Base-by-base conservation (phyloP, 2,113 vertebrate species). In the Heteronetta atricapilla region DNA sequence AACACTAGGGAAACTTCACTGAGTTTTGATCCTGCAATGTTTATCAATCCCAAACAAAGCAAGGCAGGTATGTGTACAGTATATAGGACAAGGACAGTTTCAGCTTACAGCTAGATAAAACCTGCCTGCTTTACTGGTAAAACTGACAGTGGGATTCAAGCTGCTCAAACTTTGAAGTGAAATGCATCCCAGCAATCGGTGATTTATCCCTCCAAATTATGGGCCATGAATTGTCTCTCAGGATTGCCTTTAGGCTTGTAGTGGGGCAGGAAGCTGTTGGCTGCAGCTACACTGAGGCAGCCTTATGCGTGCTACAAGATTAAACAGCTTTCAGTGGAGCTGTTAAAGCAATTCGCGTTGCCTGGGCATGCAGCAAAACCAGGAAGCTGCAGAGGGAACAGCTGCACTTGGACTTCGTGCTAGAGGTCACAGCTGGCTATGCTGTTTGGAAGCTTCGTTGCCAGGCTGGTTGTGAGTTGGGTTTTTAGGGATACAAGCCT, bases 41-140 rank as follows among this genome's bases (percentile, higher is more conserved):
- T 96, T 87, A 92, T 87, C 59, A 21, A 58, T 18, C 59, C 66
- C 60, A 80, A 66, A 18, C 3, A 5, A 80, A 91, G 74, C 63
- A 89, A 53, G 50, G 34, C 16, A 80, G 91, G 85, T 82, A 86
- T 4, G 73, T 84, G 77, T 78, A 66, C 84, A 74, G 64, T 25
- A 58, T 90, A 83, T 26, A 92, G 80, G 79, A 92, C 84, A 94
- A 82, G 84, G 93, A 53, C 69, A 75, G 58, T 8, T 93, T 53
- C 60, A 53, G 34, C 86, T 69, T 28, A 69, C 36, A 50, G 59
- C 4, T 11, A 55, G 82, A 85, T 74, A 85, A 82, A 11, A 29
- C 33, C 38, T 67, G 50, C 20, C 40, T 13, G 6, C n/a, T 36
- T 87, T 68, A 48, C 5, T 55, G 52, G 48, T 56, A 50, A 55